These are phyloP conservation scores for Pocillopora meandrina DNA, from an alignment of 92 coral and sea anemone genomes.

Conservation along the genomic window DNA sequence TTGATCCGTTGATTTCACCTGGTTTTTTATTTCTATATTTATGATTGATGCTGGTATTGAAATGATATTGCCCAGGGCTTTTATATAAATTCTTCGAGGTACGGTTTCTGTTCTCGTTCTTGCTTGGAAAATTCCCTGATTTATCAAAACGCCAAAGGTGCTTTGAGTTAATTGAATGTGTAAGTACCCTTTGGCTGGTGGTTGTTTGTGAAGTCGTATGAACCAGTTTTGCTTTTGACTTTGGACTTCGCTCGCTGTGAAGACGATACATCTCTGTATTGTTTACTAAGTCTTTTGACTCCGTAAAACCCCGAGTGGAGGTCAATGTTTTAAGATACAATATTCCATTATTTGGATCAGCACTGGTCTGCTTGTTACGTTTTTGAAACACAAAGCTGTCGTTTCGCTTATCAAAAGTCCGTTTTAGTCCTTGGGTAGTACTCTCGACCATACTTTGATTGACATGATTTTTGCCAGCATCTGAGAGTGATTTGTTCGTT, in stretches of 20 bases:
- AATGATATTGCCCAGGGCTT: neutral
- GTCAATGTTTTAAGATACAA: neutral
- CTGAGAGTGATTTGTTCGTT: neutral
- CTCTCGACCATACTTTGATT: neutral
- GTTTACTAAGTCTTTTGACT: neutral
- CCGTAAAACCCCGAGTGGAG: neutral
- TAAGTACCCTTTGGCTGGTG: constrained; percentile 9
- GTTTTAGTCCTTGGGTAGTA: neutral
- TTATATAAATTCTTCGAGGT: neutral
- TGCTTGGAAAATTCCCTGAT: neutral
- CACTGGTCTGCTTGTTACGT: neutral
- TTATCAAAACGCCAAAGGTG: constrained; percentile 46
- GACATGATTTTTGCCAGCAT: neutral
- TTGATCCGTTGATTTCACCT: neutral
- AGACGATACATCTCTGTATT: neutral
- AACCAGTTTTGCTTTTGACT: neutral
- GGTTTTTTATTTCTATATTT: neutral
- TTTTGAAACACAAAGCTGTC: too few relatives aligned
- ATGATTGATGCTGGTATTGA: neutral
- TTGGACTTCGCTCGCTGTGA: constrained; percentile 16
- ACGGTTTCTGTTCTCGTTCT: constrained; percentile 20
- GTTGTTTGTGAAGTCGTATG: constrained; percentile 11
- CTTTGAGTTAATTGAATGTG: constrained; percentile 34
- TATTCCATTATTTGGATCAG: neutral
- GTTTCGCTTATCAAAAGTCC: neutral